Percentiles rank a stretch among this genome's conserved stretches.
Evolutionary conservation across 2,113 vertebrate species (phyloP).

Genomic region (Eclectus roratus): DNA sequence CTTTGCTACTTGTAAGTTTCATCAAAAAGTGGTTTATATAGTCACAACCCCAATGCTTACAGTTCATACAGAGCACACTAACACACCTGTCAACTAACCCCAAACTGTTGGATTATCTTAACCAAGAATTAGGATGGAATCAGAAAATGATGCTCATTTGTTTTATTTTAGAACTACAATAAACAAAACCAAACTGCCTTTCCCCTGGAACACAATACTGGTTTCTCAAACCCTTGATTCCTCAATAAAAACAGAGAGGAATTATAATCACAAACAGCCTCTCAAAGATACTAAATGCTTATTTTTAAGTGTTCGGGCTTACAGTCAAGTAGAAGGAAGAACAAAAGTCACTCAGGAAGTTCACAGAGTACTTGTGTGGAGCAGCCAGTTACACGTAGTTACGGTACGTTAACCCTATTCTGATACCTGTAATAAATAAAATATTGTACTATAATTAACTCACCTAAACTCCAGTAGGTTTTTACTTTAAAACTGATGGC

Average conservation of each 20-base stretch:
- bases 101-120: neutral
- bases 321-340: neutral
- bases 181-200: neutral
- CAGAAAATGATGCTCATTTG: neutral
- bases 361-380: neutral
- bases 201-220: neutral
- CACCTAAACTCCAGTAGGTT: neutral
- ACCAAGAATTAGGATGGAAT: neutral
- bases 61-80: neutral
- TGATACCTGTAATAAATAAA: neutral
- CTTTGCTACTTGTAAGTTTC: neutral
- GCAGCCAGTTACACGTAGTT: neutral
- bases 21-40: neutral
- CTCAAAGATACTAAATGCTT: neutral
- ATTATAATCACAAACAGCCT: neutral
- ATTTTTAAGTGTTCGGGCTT: neutral
- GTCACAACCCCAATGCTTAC: neutral
- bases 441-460: neutral
- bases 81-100: neutral
- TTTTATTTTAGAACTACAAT: neutral
- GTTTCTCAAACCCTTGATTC: neutral
- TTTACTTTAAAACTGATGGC: neutral
- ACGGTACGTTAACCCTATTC: neutral
- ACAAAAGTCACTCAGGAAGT: rapidly evolving
- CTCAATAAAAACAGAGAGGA: neutral